phyloP scores from a whole-genome alignment of 2,113 vertebrate genomes.

The Mandrillus leucophaeus region DNA sequence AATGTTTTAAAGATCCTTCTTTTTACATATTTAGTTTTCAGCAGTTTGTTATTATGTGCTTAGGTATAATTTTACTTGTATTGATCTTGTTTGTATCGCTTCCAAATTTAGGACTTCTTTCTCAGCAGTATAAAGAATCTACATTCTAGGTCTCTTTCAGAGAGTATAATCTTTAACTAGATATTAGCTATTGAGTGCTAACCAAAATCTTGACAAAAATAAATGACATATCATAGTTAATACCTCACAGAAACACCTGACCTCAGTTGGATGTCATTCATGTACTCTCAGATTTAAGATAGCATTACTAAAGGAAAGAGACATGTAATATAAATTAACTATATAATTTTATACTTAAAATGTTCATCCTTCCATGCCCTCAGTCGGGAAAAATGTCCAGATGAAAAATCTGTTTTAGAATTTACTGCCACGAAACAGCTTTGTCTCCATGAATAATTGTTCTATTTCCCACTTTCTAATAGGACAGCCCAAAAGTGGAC shows the following conservation, averaged over 20 bases:
- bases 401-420: not conserved
- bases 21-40: not conserved
- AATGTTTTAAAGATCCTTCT: not conserved
- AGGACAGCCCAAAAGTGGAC: not conserved
- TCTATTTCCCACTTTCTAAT: not conserved
- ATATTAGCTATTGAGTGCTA: not conserved
- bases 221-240: not conserved
- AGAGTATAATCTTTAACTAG: not conserved
- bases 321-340: not conserved
- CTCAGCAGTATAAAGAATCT: not conserved
- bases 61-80: not conserved
- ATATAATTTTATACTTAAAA: not conserved
- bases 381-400: not conserved
- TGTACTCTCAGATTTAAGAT: not conserved
- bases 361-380: not conserved
- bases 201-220: not conserved
- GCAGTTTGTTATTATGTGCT: not conserved
- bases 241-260: not conserved
- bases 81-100: not conserved
- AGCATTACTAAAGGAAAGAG: not conserved
- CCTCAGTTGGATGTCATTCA: not conserved
- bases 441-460: not conserved
- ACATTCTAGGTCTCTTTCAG: not conserved
- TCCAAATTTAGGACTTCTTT: not conserved
- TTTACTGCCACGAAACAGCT: not conserved